These are phyloP conservation scores for Sarcophilus harrisii DNA, from an alignment of 2,797 vertebrate species.

Conservation along the genomic window DNA sequence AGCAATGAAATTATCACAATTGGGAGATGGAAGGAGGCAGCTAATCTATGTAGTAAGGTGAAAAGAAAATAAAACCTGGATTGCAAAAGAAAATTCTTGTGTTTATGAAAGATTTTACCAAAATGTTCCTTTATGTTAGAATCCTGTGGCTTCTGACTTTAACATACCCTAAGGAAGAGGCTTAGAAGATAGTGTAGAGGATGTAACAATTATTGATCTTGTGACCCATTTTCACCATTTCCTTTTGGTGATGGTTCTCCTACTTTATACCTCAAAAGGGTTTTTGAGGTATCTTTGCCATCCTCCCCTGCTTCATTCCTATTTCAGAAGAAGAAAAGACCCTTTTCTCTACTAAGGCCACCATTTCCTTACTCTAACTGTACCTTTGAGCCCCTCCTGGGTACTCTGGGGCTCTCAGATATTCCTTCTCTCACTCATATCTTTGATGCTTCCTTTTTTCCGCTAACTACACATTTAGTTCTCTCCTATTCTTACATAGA, in stretches of 20 bases:
- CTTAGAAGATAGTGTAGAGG: neutral
- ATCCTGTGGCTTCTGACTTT: neutral
- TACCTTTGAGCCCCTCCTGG: neutral
- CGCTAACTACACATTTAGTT: neutral
- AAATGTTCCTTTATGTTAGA: neutral
- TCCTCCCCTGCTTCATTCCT: neutral
- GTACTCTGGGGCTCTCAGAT: neutral
- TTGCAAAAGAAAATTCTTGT: neutral
- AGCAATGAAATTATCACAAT: neutral
- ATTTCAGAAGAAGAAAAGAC: neutral
- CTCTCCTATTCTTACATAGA: neutral
- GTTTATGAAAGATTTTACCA: neutral
- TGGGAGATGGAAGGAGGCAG: neutral
- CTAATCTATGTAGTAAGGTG: neutral
- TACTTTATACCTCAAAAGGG: neutral
- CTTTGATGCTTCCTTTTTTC: neutral
- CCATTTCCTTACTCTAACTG: neutral
- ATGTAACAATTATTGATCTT: neutral
- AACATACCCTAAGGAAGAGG: neutral
- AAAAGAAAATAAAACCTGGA: neutral
- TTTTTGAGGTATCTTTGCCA: neutral
- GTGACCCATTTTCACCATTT: neutral
- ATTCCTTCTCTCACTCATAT: neutral
- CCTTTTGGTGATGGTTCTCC: neutral
- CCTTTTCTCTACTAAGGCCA: neutral